These are phyloP conservation scores for Leptarthrus brevirostris DNA, from an alignment of 2,888 invertebrate genomes.

Conservation along the genomic window DNA sequence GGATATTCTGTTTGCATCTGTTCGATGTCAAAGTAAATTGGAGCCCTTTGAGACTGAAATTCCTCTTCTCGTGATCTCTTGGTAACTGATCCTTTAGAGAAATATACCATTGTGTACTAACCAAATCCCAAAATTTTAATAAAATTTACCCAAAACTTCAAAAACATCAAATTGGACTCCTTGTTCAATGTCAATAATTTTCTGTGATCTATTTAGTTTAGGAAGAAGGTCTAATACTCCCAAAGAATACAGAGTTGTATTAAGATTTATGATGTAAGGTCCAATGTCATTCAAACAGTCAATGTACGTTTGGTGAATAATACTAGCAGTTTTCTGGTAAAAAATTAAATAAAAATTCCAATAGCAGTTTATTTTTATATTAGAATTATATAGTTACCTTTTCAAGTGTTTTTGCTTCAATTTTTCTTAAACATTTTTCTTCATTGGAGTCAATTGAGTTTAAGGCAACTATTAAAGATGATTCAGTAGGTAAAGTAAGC, in stretches of 20 bases:
- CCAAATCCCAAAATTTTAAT: too few species aligned
- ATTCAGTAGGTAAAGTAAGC: constrained; percentile 7
- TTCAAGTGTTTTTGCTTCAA: background rate
- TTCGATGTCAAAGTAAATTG: constrained; percentile 24
- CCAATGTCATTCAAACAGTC: constrained; percentile 1
- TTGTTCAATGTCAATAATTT: constrained; percentile 22
- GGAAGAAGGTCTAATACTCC: background rate
- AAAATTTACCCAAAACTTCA: constrained; percentile 21
- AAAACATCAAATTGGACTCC: constrained; percentile 31
- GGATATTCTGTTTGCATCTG: constrained; percentile 46
- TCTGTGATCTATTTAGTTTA: constrained; percentile 24
- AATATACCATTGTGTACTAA: too few species aligned
- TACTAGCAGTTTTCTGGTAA: background rate
- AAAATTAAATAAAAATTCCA: too few species aligned
- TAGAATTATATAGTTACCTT: background rate
- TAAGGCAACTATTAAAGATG: background rate
- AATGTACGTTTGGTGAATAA: background rate
- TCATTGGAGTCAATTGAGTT: background rate
- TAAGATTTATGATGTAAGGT: constrained; percentile 16
- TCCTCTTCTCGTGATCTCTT: constrained; percentile 23
- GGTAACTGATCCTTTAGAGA: background rate
- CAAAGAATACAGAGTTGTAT: constrained; percentile 5
- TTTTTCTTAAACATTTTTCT: constrained; percentile 1
- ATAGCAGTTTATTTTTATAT: background rate
- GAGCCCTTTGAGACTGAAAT: background rate